Evolutionary conservation across 2,888 invertebrate species (phyloP), one percentile per base, ranked within the genome.

Genomic region (Synanthedon vespiformis): DNA sequence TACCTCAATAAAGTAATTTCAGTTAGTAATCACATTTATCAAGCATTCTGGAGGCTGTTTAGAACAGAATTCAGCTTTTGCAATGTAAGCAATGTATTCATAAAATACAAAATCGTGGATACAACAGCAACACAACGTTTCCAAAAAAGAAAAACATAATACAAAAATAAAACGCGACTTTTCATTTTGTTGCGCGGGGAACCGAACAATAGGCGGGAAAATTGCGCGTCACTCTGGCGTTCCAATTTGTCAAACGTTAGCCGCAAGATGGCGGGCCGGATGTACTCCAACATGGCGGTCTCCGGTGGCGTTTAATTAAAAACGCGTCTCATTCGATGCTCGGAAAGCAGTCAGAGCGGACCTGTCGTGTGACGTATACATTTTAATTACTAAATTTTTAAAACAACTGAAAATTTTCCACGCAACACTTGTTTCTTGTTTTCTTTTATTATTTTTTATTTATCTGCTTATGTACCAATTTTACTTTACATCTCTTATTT

Each of bases 191-290:
- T 77, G 84, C 74, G 76, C 76, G 77, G 76, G 78, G 81, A 81
- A 77, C 79, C 80, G 84, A 83, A 87, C 86, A 86, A 86, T 84
- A 73, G 82, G 80, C 78, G 83, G 83, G 82, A 84, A 86, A 86
- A 86, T 86, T 86, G 85, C 86, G 85, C 86, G 87, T 87, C 87
- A 87, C 84, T 83, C 83, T 78, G 73, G 75, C 82, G 77, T 81
- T 83, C 82, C 87, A 86, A 87, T 87, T 87, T 87, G 86, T 87
- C 86, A 87, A 87, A 84, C 81, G 81, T 73, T 72, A 72, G 71
- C 76, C 77, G 74, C 81, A 83, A 85, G 84, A 86, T 85, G 87
- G 85, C 84, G 77, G 68, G 63, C 65, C 77, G 79, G 80, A 80
- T 72, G 53, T 68, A 62, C 61, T 61, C 63, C 67, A 78, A 82